Conservation (phyloP, 2,113 vertebrate species). For the Setophaga kirtlandii region DNA sequence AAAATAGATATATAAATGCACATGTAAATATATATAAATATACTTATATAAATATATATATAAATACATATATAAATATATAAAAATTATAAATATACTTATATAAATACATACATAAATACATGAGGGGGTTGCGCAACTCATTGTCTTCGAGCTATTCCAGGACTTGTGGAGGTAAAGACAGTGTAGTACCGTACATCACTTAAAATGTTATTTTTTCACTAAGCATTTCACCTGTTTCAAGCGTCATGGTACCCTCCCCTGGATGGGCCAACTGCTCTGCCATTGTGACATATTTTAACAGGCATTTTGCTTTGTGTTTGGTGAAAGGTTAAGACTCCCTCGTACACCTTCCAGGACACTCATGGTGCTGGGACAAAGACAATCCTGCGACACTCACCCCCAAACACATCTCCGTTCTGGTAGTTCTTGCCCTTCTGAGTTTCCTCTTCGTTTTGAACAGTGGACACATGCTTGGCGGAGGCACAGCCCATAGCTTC, state of each 20-base stretch:
- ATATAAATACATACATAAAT: neutral
- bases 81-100: too few species aligned
- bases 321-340: neutral
- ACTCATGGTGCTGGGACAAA: neutral
- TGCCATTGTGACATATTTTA: neutral
- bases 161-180: neutral
- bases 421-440: constrained; percentile 96
- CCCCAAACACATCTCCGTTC: constrained; percentile 96
- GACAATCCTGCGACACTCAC: constrained; percentile 76
- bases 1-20: neutral
- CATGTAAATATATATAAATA: too few species aligned
- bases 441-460: constrained; percentile 96
- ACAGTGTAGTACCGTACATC: neutral
- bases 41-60: neutral
- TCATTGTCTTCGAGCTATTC: neutral
- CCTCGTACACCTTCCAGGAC: neutral
- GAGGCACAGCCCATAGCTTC: constrained; percentile 99
- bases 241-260: neutral
- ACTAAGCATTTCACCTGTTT: neutral
- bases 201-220: neutral
- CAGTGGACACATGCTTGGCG: constrained; percentile 99
- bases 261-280: neutral
- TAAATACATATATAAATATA: neutral
- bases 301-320: neutral
- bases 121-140: neutral